Evolutionary conservation across 2,113 vertebrate genomes (phyloP).

Genomic region (Myiopsitta monachus): DNA sequence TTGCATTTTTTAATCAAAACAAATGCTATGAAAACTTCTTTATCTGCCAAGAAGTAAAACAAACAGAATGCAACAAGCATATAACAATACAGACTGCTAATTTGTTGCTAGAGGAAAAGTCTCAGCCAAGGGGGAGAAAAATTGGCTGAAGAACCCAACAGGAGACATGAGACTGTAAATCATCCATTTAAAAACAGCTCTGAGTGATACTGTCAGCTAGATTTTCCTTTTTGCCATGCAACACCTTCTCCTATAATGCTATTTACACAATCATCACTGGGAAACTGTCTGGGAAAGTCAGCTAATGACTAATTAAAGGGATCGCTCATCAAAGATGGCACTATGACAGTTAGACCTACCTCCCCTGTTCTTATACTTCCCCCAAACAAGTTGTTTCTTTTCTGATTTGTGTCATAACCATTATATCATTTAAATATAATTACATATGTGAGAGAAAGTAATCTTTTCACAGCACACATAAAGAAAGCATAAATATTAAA

Average conservation of each 20-base stretch:
- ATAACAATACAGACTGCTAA: background rate
- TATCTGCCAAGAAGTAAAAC: background rate
- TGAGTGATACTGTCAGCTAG: background rate
- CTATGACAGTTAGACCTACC: background rate
- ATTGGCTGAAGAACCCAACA: background rate
- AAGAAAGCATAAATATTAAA: constrained; percentile 41
- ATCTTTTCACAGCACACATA: background rate
- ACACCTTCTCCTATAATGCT: background rate
- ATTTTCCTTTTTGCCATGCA: background rate
- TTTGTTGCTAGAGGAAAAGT: background rate
- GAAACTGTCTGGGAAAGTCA: background rate
- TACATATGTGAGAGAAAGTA: background rate
- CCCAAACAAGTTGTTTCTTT: background rate
- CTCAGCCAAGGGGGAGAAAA: background rate
- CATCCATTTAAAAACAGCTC: background rate
- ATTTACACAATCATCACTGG: background rate
- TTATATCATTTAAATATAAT: constrained; percentile 5
- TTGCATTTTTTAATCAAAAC: background rate
- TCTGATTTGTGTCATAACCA: constrained; percentile 4
- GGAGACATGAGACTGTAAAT: background rate
- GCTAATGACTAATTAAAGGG: constrained; percentile 37
- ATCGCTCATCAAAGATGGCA: background rate
- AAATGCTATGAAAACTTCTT: background rate
- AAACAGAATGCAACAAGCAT: background rate
- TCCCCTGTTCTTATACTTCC: background rate